A percentile compares a stretch with the other conserved stretches of the same genome.
These are phyloP conservation scores for Cerceris ruficornis DNA, from an alignment of 2,888 invertebrate genomes.

Conservation along the genomic window DNA sequence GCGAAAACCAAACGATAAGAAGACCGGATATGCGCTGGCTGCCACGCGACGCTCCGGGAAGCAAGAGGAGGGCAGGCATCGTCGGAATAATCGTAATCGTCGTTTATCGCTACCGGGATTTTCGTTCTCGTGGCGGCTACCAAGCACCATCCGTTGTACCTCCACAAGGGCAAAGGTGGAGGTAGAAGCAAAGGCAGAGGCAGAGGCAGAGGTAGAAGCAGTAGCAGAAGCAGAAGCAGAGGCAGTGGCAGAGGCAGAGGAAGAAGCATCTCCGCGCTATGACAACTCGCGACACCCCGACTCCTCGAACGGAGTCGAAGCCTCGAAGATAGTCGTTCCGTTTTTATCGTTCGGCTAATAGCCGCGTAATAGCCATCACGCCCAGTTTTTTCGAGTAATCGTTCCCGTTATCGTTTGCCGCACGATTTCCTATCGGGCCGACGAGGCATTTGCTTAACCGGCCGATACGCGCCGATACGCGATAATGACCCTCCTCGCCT, in stretches of 20 bases:
- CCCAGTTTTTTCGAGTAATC: conserved; percentile 63
- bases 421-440: conserved; percentile 46
- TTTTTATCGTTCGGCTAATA: conserved; percentile 64
- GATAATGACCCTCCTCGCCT: background rate
- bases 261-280: background rate
- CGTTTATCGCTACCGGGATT: no score
- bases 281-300: background rate
- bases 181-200: no score
- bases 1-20: conserved; percentile 12
- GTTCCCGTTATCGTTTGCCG: conserved; percentile 56
- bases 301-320: background rate
- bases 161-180: background rate
- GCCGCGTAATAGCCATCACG: conserved; percentile 66
- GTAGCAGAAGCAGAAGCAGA: no score
- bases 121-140: no score
- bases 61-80: background rate
- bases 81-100: conserved; percentile 2
- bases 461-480: conserved; percentile 28
- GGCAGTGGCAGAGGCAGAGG: background rate
- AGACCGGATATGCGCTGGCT: conserved; percentile 18
- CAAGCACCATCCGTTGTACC: no score
- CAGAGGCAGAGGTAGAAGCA: no score
- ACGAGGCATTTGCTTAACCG: conserved; percentile 63
- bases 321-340: conserved; percentile 13
- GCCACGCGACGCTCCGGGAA: conserved; percentile 29